Percentiles rank a stretch among this genome's conserved stretches.
Conservation (phyloP, 2,888 invertebrate species). For the Nephrotoma appendiculata region DNA sequence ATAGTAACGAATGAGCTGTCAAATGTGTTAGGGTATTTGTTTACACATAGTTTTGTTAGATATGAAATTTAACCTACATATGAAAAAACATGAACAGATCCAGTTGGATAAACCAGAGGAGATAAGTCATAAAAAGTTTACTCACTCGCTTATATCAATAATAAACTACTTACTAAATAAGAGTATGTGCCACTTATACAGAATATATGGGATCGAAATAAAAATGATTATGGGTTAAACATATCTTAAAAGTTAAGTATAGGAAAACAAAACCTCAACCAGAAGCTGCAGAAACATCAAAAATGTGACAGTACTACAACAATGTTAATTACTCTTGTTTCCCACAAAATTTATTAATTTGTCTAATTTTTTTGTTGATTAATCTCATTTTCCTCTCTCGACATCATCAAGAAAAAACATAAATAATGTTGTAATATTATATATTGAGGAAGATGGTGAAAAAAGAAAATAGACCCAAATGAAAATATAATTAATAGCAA, state of each 20-base stretch:
- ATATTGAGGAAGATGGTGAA: neutral
- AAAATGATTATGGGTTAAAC: neutral
- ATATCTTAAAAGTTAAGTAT: neutral
- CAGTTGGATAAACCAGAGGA: no score
- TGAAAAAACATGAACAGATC: no score
- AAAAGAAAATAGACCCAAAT: neutral
- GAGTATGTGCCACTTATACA: neutral
- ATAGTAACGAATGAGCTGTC: no score
- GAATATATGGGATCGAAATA: neutral
- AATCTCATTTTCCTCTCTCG: neutral
- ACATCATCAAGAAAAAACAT: neutral
- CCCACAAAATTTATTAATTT: neutral
- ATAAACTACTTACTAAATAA: neutral
- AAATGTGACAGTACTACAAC: neutral
- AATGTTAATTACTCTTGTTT: neutral
- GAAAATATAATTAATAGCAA: neutral
- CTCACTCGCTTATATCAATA: neutral
- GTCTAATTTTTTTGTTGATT: neutral
- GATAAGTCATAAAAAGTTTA: no score
- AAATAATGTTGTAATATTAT: neutral
- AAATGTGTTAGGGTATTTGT: no score
- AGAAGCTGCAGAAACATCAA: neutral
- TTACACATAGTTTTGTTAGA: no score
- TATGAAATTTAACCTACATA: no score
- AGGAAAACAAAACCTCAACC: neutral